Conservation (phyloP, 2,113 vertebrate genomes). For the Steatornis caripensis region DNA sequence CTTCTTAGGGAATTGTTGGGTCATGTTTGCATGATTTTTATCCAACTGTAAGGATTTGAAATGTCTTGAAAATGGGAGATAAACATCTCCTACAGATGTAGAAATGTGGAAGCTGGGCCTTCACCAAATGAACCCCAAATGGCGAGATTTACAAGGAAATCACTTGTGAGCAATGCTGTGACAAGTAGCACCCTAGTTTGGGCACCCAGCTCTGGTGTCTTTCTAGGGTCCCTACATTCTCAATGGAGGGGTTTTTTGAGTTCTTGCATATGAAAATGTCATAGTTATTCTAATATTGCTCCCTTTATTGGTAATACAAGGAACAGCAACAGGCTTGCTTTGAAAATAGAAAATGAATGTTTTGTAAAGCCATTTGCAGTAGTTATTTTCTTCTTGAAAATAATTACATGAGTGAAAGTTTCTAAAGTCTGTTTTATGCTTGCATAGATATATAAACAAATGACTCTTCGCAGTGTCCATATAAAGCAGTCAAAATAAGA, state of each 20-base stretch:
- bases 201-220: background rate
- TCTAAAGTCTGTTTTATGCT: background rate
- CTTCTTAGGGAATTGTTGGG: background rate
- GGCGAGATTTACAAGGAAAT: background rate
- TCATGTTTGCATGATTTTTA: background rate
- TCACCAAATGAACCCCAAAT: background rate
- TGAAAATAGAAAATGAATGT: background rate
- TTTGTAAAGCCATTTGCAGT: background rate
- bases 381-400: background rate
- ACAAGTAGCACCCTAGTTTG: background rate
- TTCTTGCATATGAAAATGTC: background rate
- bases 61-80: background rate
- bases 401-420: background rate
- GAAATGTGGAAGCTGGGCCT: background rate
- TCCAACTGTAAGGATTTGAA: background rate
- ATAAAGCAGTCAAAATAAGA: background rate
- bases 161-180: background rate
- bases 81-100: background rate
- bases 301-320: background rate
- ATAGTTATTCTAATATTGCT: background rate
- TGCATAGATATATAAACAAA: background rate
- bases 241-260: background rate
- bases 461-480: accelerated
- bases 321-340: background rate
- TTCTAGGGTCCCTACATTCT: background rate